Evolutionary conservation across 2,113 vertebrate species (phyloP), one percentile per base, ranked within the genome.

Genomic region (Perca schrenkii): DNA sequence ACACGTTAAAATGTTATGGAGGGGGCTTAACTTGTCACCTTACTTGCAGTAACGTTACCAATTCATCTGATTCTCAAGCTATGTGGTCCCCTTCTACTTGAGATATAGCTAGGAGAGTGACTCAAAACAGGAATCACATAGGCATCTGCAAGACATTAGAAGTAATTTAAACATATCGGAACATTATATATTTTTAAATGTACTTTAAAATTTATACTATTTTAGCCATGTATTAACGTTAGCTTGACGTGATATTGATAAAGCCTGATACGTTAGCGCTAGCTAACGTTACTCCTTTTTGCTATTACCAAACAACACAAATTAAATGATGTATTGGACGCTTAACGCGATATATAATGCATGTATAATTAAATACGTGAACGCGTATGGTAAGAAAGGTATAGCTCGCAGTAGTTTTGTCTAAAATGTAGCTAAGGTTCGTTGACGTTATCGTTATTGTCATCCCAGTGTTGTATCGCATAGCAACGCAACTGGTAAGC

Each of bases 101-200:
- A 71, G 46, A 28, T 14, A 19, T 0, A 10, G 40, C 8, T 40
- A 70, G 6, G 12, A 34, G 36, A 62, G 11, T 4, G 16, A 16
- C 13, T n/a, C 63, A 69, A 49, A 80, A 22, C 58, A 70, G 5
- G 36, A 62, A 8, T 40, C 52, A 50, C 28, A 31, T 25, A 43
- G 21, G 13, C 69, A 86, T 85, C 79, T 82, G 79, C 16, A 75
- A 63, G 10, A 69, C 14, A 75, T 4, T 2, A 25, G 0, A 49
- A n/a, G 5, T 14, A 0, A 34, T 11, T n/a, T 21, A 57, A 31
- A 46, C 64, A 74, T 14, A 11, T 56, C 3, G 2, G 6, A 13
- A 36, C 17, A 28, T 7, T 4, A 21, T 17, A 4, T 4, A 5
- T 3, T 16, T 54, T 22, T 0, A 0, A 15, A 47, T 43, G 7